Conservation (phyloP, 2,888 invertebrate species). For the Machimus atricapillus region DNA sequence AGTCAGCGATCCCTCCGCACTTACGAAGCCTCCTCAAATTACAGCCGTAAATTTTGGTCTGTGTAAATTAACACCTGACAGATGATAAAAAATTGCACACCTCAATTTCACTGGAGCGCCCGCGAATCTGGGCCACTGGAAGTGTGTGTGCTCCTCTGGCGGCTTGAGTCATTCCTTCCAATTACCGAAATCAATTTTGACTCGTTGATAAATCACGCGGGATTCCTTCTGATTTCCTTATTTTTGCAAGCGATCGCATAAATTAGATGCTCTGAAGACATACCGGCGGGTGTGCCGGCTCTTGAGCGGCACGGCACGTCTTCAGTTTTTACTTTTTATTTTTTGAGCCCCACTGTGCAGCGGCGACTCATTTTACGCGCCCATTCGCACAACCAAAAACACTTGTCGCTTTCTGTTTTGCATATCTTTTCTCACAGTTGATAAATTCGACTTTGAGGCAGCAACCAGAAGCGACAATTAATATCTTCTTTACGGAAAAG, state of each 20-base stretch:
- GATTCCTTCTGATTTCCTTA: neutral
- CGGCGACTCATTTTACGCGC: neutral
- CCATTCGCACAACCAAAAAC: neutral
- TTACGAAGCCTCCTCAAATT: neutral
- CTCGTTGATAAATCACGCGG: neutral
- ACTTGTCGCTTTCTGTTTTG: slow-evolving; percentile 5
- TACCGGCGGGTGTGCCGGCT: neutral
- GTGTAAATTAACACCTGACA: neutral
- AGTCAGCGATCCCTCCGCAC: neutral
- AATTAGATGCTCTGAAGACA: neutral
- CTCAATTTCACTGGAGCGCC: neutral
- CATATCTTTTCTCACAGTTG: neutral
- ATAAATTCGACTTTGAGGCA: neutral
- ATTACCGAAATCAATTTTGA: slow-evolving; percentile 14
- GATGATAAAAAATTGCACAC: neutral
- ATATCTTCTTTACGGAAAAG: neutral
- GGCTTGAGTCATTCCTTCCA: slow-evolving; percentile 1
- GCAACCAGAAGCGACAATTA: neutral
- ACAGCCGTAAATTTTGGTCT: neutral
- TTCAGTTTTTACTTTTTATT: neutral
- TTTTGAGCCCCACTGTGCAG: neutral
- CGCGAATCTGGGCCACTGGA: neutral
- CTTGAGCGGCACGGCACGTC: neutral
- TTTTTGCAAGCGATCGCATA: neutral
- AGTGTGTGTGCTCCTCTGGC: neutral